Base-by-base conservation (phyloP, 2,113 vertebrate genomes). In the Emydocephalus ijimae region DNA sequence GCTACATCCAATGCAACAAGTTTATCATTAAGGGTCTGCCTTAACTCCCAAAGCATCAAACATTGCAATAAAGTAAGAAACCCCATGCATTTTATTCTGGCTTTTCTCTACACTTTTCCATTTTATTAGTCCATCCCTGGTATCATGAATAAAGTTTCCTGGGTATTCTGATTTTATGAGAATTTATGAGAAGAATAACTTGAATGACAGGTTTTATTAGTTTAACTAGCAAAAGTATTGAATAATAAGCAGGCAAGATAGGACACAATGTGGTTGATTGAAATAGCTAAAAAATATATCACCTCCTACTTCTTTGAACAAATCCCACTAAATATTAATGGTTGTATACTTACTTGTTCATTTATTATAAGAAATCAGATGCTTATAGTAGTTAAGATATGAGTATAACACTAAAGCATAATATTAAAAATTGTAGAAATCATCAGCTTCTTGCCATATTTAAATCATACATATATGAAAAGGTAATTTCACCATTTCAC, bases 321-420 rank as follows among this genome's bases (percentile, higher is more conserved):
- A 39, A 39, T 21, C 18, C 34, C 34, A 91, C 14, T 56, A 57
- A 21, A 81, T 54, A 90, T 74, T 34, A 54, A 89, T 89, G 55
- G 43, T 2, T 15, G 87, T 90, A 26, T 48, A 29, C 91, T 45
- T 39, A 69, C 95, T 95, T 95, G 87, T 88, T 29, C 89, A n/a
- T n/a, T 45, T 91, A n/a, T 50, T 54, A 43, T 11, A 11, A 4
- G 15, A 87, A 10, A n/a, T 45, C 5, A 64, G 14, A 10, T 90
- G 11, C 86, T 69, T 87, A 90, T 12, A 52, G 3, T 34, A 5
- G 26, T 34, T 92, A 89, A 89, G 52, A 15, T 15, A 54, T 45
- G 74, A 88, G 15, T 15, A 54, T 45, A 89, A 88, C 21, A 55
- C 5, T 43, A 85, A 23, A 89, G 2, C 23, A 55, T 86, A 50